phyloP scores from a whole-genome alignment of 2,888 invertebrate genomes.

The Macrosoma leucophasiata region DNA sequence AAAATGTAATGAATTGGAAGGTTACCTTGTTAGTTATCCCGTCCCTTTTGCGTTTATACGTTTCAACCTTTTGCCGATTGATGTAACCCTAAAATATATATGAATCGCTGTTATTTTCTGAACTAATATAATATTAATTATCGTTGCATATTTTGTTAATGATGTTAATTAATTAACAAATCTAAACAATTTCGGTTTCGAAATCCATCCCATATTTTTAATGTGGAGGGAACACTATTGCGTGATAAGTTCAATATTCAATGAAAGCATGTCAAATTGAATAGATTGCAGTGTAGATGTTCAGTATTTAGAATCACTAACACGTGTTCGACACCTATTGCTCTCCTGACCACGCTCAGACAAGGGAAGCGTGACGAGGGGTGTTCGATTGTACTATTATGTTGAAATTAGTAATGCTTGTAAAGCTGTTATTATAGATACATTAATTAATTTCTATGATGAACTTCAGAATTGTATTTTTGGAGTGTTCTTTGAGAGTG shows the following conservation, averaged over 20 bases:
- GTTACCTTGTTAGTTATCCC: slow-evolving; percentile 28
- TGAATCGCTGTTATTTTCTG: too few relatives aligned
- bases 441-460: slow-evolving; percentile 14
- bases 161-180: too few relatives aligned
- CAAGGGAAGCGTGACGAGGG: slow-evolving; percentile 41
- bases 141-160: too few relatives aligned
- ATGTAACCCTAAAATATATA: too few relatives aligned
- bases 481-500: slow-evolving; percentile 9
- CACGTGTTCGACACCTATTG: slow-evolving; percentile 66
- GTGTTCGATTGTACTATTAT: slow-evolving; percentile 54
- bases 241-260: slow-evolving; percentile 46
- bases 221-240: slow-evolving; percentile 40
- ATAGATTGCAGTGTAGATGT: slow-evolving; percentile 44
- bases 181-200: too few relatives aligned
- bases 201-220: too few relatives aligned
- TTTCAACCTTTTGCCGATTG: too few relatives aligned
- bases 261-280: slow-evolving; percentile 57
- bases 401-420: slow-evolving; percentile 55
- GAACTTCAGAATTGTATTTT: slow-evolving; percentile 2
- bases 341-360: slow-evolving; percentile 43
- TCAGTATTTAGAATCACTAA: slow-evolving; percentile 49
- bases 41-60: too few relatives aligned
- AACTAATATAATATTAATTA: too few relatives aligned
- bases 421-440: slow-evolving; percentile 39
- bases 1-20: slow-evolving; percentile 46